Evolutionary conservation across 2,797 vertebrate species (phyloP).

Genomic region (Phaenicophaeus curvirostris): DNA sequence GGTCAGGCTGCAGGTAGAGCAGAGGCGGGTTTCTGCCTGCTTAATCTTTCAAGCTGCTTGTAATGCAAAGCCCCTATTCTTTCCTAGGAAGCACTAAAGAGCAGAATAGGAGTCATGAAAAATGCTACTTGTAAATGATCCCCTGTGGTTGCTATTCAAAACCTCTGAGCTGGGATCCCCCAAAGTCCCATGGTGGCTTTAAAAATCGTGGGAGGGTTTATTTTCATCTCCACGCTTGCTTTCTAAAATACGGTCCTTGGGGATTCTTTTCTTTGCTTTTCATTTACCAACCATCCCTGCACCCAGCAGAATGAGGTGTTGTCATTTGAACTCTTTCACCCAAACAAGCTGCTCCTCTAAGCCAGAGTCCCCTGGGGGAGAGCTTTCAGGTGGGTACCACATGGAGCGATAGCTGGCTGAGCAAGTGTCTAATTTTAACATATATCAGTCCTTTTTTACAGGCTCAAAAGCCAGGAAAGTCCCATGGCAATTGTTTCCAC

Average conservation of each 20-base stretch:
- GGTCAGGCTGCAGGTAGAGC: background rate
- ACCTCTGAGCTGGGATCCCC: background rate
- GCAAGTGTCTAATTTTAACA: background rate
- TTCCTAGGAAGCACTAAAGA: background rate
- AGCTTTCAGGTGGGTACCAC: background rate
- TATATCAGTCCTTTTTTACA: background rate
- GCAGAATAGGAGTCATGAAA: background rate
- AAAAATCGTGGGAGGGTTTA: background rate
- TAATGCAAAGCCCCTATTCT: background rate
- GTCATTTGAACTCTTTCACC: background rate
- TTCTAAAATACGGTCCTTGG: background rate
- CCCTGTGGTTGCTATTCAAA: background rate
- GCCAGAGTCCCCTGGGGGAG: accelerated
- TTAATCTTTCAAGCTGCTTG: background rate
- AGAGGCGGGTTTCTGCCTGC: background rate
- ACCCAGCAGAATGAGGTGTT: background rate
- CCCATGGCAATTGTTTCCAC: background rate
- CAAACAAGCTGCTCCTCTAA: background rate
- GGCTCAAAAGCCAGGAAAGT: background rate
- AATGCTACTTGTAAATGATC: background rate
- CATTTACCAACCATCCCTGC: background rate
- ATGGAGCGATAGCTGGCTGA: accelerated
- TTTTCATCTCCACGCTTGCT: background rate
- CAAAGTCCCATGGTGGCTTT: background rate
- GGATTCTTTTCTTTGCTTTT: background rate